Base-by-base conservation (phyloP, 2,888 invertebrate genomes). In the Drosophila acutilabella region DNA sequence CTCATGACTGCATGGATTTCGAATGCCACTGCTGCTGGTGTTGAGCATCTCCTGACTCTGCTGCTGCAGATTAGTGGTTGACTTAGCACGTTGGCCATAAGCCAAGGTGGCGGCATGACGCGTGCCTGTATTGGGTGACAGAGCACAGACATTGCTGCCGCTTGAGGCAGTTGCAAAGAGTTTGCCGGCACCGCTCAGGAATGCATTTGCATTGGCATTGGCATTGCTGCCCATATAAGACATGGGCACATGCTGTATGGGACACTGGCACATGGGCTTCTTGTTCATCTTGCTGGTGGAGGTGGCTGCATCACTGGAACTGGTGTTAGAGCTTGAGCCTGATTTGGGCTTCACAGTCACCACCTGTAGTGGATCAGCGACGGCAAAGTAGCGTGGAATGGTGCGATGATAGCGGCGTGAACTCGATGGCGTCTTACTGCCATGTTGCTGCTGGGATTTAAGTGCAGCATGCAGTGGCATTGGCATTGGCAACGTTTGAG, bases 221-320 rank as follows among this genome's bases (percentile, higher is more conserved):
- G 86, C 90, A 65, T 90, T 92, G 41, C 92, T 89, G 30, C 92
- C 92, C 92, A 93, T 93, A 64, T 93, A 93, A 11, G 92, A 92
- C 92, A 93, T 93, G 60, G 93, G 93, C 20, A 92, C 92, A 77
- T 92, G 93, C 56, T 92, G 93, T 41, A 93, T 89, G 26, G 93
- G 93, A 66, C 93, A 93, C 78, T 93, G 93, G 72, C 93, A 93
- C 67, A 91, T 91, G 36, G 93, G 91, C 54, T 92, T 93, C 74
- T 93, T 92, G 57, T 38, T 66, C 30, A 42, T 16, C 51, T 77
- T 61, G 73, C 60, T 67, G 52, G 47, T 64, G 52, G 20, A 44
- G 38, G 40, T 20, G 5, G 54, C 18, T 0, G 53, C 38, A 6
- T 60, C 60, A 18, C 20, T 53, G 36, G 42, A 48, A 30, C 71